Evolutionary conservation across 1,140 invertebrate species (phyloP), one percentile per base, ranked within the genome.

Genomic region (Harpegnathos saltator): DNA sequence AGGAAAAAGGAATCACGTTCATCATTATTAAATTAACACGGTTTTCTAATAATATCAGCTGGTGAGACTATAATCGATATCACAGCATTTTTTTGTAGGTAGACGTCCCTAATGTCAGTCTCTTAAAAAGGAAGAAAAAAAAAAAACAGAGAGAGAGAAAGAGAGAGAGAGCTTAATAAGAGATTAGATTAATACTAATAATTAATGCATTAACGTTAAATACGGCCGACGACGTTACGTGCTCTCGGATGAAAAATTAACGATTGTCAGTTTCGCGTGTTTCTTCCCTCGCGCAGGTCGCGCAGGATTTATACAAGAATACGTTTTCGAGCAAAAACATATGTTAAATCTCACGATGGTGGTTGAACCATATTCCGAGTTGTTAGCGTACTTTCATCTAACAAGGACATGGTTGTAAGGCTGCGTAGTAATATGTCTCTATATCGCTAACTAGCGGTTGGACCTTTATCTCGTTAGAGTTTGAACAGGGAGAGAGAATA

Each of bases 31-130:
- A 78, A 89, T 89, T n/a, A n/a, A 90, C 83, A 89, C 33, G 69
- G 38, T 44, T 87, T 87, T 85, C 82, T 85, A 91, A 9, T 85
- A 83, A 90, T 90, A 90, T 82, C 82, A 85, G 77, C 83, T 89
- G 90, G 81, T 87, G 85, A 89, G 91, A 93, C 92, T 93, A 92
- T 86, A 91, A 89, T 92, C 84, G 68, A 88, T 92, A 93, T 93
- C 92, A 93, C 92, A 93, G 92, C 89, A 89, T 91, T 91, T 91
- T 91, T 44, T 91, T 88, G 91, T 91, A 92, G 92, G 92, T 93
- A 93, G 92, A 92, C 90, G 92, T 91, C 90, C 63, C 33, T 38
- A 88, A 92, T 92, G 91, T 92, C 91, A 92, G 89, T 93, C 91
- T 91, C 86, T 88, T 80, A 85, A 85, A 73, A 59, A 75, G 11